These are phyloP conservation scores for Anolis apletophallus DNA, from an alignment of 2,797 vertebrate species.

Conservation along the genomic window DNA sequence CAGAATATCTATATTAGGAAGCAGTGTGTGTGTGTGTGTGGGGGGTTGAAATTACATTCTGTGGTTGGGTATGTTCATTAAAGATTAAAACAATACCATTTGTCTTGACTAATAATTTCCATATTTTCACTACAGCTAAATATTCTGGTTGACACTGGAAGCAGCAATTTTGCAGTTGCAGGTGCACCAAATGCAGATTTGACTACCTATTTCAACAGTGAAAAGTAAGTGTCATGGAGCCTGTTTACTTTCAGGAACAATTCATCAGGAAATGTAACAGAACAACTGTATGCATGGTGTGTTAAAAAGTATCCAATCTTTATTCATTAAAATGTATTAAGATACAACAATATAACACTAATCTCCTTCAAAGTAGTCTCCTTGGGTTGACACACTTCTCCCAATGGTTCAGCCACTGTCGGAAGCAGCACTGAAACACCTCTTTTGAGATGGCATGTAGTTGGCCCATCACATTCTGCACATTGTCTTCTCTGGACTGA, in stretches of 20 bases:
- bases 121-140: slow-evolving; percentile 86
- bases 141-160: slow-evolving; percentile 97
- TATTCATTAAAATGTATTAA: no score
- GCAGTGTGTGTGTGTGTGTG: no score
- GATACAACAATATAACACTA: no score
- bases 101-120: not conserved
- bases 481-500: no score
- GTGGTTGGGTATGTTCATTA: not conserved
- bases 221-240: slow-evolving; percentile 81
- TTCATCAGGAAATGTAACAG: not conserved
- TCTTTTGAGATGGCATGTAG: no score
- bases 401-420: no score
- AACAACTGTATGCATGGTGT: no score
- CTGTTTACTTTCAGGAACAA: not conserved
- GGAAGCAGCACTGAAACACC: no score
- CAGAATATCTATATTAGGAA: not conserved
- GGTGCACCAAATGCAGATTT: slow-evolving; percentile 86
- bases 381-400: no score
- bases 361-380: no score
- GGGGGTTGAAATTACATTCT: not conserved
- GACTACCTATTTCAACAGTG: slow-evolving; percentile 84
- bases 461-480: no score
- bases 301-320: no score
- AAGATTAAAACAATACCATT: not conserved
- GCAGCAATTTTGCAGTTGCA: slow-evolving; percentile 98